Evolutionary conservation across 2,113 vertebrate species (phyloP).

Genomic region (Rhynchopsitta pachyrhyncha): DNA sequence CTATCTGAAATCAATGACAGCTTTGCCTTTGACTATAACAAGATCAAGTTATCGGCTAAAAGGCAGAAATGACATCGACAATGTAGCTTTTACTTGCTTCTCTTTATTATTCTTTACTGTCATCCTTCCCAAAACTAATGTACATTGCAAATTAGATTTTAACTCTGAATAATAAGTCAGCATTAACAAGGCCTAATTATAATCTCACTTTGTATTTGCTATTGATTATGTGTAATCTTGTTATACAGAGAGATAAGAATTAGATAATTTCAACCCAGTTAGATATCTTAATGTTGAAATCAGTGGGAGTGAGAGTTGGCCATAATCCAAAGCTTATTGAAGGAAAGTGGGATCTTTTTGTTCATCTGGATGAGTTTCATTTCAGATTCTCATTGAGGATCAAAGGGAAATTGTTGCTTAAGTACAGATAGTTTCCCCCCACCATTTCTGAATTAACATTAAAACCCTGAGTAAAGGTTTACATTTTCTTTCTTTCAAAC

Average conservation of each 20-base stretch:
- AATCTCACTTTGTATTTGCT: conserved; percentile 17
- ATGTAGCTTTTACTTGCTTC: background rate
- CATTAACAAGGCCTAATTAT: conserved; percentile 12
- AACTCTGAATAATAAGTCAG: conserved; percentile 30
- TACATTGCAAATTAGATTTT: conserved; percentile 36
- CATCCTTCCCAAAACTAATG: background rate
- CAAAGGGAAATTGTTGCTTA: background rate
- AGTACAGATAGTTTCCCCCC: background rate
- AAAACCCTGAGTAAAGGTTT: background rate
- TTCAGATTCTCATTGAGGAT: background rate
- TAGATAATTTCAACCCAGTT: background rate
- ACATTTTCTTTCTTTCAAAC: background rate
- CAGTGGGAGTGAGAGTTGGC: background rate
- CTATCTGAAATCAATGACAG: background rate
- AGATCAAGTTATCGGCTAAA: background rate
- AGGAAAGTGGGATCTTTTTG: background rate
- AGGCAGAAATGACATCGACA: background rate
- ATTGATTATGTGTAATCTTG: conserved; percentile 18
- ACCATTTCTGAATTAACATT: background rate
- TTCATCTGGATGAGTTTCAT: background rate
- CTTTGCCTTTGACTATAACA: background rate
- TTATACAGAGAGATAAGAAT: conserved; percentile 10
- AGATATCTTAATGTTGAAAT: background rate
- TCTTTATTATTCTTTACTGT: background rate
- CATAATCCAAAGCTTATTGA: background rate